Evolutionary conservation across 2,888 invertebrate species (phyloP).

Genomic region (Lomographa bimaculata): DNA sequence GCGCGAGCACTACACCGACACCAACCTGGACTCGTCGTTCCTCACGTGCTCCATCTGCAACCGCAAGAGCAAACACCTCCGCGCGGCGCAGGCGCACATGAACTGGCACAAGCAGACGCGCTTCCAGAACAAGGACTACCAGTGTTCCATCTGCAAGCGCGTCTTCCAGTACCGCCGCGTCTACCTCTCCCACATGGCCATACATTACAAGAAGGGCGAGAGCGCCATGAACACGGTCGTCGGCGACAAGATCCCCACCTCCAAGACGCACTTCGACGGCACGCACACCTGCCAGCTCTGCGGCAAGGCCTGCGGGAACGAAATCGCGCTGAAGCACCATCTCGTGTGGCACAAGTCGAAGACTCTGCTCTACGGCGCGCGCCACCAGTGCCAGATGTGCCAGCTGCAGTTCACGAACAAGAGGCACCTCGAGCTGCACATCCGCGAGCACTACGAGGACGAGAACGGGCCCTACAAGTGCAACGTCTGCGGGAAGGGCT

Average conservation of each 20-base stretch:
- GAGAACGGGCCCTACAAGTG: constrained; percentile 79
- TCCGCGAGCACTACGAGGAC: constrained; percentile 76
- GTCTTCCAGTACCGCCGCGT: constrained; percentile 72
- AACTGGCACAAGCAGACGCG: constrained; percentile 77
- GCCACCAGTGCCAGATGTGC: constrained; percentile 76
- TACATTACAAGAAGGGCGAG: constrained; percentile 74
- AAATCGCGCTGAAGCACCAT: constrained; percentile 71
- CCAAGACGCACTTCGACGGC: constrained; percentile 51
- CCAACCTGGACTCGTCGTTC: constrained; percentile 64
- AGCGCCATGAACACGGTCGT: constrained; percentile 64
- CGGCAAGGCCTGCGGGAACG: constrained; percentile 71
- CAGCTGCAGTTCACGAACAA: constrained; percentile 75
- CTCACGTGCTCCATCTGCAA: constrained; percentile 73
- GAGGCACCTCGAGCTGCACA: constrained; percentile 69
- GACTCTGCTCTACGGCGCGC: constrained; percentile 63
- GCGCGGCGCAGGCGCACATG: constrained; percentile 75
- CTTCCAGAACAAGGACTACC: constrained; percentile 74
- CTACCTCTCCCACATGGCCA: constrained; percentile 75
- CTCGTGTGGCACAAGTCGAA: constrained; percentile 73
- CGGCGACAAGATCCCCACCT: constrained; percentile 45
- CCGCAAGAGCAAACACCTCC: constrained; percentile 71
- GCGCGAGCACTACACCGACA: constrained; percentile 69
- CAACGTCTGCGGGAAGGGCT: constrained; percentile 77
- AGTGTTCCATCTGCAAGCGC: constrained; percentile 74
- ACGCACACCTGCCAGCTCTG: constrained; percentile 70